Evolutionary conservation across 2,888 invertebrate genomes (phyloP).

Genomic region (Dendrolimus houi): DNA sequence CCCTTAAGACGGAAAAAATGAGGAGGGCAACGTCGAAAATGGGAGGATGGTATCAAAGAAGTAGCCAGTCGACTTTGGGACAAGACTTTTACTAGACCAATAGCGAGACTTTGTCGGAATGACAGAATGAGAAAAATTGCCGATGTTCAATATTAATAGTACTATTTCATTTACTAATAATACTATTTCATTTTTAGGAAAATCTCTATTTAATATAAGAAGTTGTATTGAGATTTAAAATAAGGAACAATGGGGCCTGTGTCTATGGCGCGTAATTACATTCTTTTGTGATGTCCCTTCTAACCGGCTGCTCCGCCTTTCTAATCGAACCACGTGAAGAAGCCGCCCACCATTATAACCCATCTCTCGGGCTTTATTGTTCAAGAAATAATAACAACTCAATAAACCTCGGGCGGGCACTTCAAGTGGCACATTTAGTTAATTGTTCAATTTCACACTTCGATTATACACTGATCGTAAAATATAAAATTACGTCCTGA

Average conservation of each 20-base stretch:
- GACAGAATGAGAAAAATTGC: no score
- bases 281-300: slow-evolving; percentile 48
- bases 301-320: slow-evolving; percentile 15
- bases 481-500: slow-evolving; percentile 3
- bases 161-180: no score
- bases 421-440: slow-evolving; percentile 12
- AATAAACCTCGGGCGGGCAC: slow-evolving; percentile 14
- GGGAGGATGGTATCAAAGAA: no score
- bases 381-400: slow-evolving; percentile 16
- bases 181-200: no score
- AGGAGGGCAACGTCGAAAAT: no score
- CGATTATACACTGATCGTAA: not conserved
- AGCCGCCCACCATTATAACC: slow-evolving; percentile 16
- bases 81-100: no score
- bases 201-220: not conserved
- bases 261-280: slow-evolving; percentile 61
- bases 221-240: slow-evolving; percentile 14
- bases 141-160: no score
- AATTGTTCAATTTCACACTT: slow-evolving; percentile 8
- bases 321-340: slow-evolving; percentile 15
- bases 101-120: no score
- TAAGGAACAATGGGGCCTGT: slow-evolving; percentile 40
- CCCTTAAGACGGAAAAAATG: no score
- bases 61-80: no score
- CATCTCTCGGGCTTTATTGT: slow-evolving; percentile 13